Evolutionary conservation across 1,140 invertebrate species (phyloP).

Genomic region (Lepidurus arcticus): DNA sequence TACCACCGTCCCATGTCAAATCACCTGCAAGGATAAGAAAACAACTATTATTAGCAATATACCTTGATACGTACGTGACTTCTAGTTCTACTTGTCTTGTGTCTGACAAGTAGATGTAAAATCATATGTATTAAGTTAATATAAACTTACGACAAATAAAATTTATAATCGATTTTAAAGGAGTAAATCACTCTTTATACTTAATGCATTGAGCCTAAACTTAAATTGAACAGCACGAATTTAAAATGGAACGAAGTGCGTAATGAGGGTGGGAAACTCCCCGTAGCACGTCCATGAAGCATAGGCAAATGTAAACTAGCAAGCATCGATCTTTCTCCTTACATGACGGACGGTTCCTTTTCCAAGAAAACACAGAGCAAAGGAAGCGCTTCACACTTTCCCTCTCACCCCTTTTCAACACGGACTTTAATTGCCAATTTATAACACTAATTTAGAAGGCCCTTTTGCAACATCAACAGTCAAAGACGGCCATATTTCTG

Average conservation of each 20-base stretch:
- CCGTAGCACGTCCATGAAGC: too few relatives aligned
- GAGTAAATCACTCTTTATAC: too few relatives aligned
- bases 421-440: not conserved
- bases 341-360: too few relatives aligned
- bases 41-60: not conserved
- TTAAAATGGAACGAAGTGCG: too few relatives aligned
- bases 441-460: not conserved
- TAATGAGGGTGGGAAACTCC: too few relatives aligned
- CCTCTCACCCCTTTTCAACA: not conserved
- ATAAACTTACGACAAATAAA: too few relatives aligned
- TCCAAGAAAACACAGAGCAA: too few relatives aligned
- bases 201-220: too few relatives aligned
- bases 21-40: not conserved
- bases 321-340: too few relatives aligned
- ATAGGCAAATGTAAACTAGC: too few relatives aligned
- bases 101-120: not conserved
- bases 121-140: not conserved
- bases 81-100: not conserved
- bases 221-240: too few relatives aligned
- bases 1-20: not conserved
- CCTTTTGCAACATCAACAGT: slow-evolving; percentile 15
- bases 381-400: not conserved
- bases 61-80: not conserved
- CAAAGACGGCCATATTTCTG: slow-evolving; percentile 6
- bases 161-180: too few relatives aligned